phyloP scores from a whole-genome alignment of 1,140 invertebrate genomes.

The Apocrypta bakeri region DNA sequence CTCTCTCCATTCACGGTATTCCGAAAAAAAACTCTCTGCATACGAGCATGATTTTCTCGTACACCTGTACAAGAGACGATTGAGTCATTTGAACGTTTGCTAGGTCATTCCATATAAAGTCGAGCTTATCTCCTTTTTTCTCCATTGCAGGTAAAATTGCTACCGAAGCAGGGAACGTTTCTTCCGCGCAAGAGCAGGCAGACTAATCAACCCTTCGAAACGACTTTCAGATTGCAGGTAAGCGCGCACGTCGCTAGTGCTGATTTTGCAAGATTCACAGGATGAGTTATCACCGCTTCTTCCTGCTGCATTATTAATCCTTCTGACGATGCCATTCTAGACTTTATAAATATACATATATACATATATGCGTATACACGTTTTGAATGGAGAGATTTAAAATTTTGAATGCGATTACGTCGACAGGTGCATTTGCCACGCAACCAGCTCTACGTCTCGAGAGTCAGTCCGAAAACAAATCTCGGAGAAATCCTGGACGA shows the following conservation, averaged over 20 bases:
- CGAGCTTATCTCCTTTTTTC: background rate
- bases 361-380: no score
- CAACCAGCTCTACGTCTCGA: constrained; percentile 86
- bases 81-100: background rate
- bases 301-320: no score
- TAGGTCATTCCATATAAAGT: background rate
- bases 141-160: constrained; percentile 76
- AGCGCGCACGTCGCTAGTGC: constrained; percentile 36
- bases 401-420: background rate
- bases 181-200: constrained; percentile 69
- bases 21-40: no score
- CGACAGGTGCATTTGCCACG: constrained; percentile 85
- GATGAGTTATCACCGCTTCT: no score
- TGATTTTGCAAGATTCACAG: no score
- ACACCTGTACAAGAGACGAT: background rate
- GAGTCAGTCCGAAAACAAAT: constrained; percentile 81
- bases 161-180: constrained; percentile 74
- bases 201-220: constrained; percentile 81
- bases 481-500: constrained; percentile 81
- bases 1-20: no score
- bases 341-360: no score
- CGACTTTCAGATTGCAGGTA: constrained; percentile 83
- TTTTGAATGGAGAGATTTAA: no score
- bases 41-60: no score
- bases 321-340: no score